Evolutionary conservation across 2,888 invertebrate species (phyloP).

Genomic region (Dusona sp.): DNA sequence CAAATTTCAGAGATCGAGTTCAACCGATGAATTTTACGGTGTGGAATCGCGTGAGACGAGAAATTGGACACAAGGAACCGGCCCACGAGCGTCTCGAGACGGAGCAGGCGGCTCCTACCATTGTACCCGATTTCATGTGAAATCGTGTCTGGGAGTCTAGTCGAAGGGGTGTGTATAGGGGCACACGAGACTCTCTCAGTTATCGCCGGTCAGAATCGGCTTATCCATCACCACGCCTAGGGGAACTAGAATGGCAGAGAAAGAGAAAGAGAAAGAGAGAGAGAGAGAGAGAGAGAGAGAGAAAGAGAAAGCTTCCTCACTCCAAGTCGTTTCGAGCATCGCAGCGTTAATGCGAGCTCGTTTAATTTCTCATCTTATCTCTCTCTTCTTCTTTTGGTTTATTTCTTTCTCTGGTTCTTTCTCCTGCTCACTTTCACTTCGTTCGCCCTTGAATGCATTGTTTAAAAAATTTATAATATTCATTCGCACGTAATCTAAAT

Average conservation of each 20-base stretch:
- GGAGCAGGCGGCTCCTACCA: slow-evolving; percentile 54
- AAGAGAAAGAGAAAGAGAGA: slow-evolving; percentile 25
- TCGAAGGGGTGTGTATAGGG: slow-evolving; percentile 33
- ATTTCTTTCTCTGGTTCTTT: slow-evolving; percentile 76
- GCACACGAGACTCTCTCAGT: slow-evolving; percentile 61
- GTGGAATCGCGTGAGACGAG: slow-evolving; percentile 74
- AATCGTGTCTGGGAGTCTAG: slow-evolving; percentile 48
- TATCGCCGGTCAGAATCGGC: slow-evolving; percentile 77
- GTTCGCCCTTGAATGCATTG: slow-evolving; percentile 56
- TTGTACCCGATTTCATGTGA: slow-evolving; percentile 63
- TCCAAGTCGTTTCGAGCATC: slow-evolving; percentile 67
- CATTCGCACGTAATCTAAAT: slow-evolving; percentile 56
- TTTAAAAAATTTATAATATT: slow-evolving; percentile 78
- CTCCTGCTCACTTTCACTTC: slow-evolving; percentile 58
- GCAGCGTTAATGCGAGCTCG: slow-evolving; percentile 78
- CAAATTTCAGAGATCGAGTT: slow-evolving; percentile 33
- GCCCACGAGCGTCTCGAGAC: slow-evolving; percentile 53
- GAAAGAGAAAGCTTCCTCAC: slow-evolving; percentile 40
- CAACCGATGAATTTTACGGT: slow-evolving; percentile 29
- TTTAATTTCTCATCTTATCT: slow-evolving; percentile 78
- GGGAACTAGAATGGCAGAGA: slow-evolving; percentile 17
- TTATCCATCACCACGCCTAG: slow-evolving; percentile 77
- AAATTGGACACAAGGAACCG: slow-evolving; percentile 73
- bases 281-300: slow-evolving; percentile 10
- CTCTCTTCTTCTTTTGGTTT: not conserved